Evolutionary conservation across 2,113 vertebrate species (phyloP).

Genomic region (Corvus hawaiiensis): DNA sequence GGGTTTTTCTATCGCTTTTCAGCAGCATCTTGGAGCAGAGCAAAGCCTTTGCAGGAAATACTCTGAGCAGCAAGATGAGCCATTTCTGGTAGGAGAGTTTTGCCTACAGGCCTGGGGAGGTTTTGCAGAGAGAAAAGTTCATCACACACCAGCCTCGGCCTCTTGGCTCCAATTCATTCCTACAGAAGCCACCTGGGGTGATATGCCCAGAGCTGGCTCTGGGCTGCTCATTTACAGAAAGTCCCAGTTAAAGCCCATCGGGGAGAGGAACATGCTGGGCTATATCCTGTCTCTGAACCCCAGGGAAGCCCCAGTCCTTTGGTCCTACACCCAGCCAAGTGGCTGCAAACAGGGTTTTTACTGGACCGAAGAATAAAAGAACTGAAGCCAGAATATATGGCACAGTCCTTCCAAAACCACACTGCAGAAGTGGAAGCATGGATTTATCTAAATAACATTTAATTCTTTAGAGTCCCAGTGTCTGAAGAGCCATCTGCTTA

Average conservation of each 20-base stretch:
- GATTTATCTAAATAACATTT: constrained; percentile 48
- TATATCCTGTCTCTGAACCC: not conserved
- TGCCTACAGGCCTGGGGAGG: not conserved
- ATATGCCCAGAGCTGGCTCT: not conserved
- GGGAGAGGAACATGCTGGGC: not conserved
- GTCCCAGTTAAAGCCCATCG: not conserved
- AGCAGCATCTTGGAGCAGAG: not conserved
- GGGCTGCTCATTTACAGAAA: not conserved
- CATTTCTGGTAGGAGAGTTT: not conserved
- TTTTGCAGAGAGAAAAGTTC: not conserved
- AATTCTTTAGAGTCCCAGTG: not conserved
- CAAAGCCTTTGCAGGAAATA: not conserved
- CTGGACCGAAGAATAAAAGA: not conserved
- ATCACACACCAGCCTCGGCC: not conserved
- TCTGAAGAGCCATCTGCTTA: constrained; percentile 57
- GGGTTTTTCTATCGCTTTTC: not conserved
- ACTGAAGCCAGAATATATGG: not conserved
- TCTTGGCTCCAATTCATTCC: not conserved
- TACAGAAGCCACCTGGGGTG: not conserved
- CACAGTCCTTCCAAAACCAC: not conserved
- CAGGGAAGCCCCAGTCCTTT: not conserved
- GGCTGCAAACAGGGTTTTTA: not conserved
- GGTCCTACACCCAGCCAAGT: not conserved
- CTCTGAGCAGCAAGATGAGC: not conserved
- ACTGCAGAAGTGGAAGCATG: constrained; percentile 29